A percentile compares a stretch with the other conserved stretches of the same genome.
phyloP scores from a whole-genome alignment of 2,888 invertebrate genomes.

The Tenthredo notha region DNA sequence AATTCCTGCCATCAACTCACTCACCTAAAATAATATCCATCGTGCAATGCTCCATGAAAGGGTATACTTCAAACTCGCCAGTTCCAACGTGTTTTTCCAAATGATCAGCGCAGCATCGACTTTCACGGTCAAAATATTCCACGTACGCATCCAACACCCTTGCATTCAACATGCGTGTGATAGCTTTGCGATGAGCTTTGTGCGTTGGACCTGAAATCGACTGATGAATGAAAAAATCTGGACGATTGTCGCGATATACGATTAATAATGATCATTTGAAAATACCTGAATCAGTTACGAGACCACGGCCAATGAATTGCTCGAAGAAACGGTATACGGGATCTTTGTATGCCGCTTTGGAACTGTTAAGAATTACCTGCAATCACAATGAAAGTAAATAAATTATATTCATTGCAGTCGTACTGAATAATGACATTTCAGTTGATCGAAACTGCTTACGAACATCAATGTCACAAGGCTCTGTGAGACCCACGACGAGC shows the following conservation, averaged over 20 bases:
- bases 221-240: neutral
- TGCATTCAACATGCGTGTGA: conserved; percentile 58
- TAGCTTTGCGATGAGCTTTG: conserved; percentile 61
- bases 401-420: neutral
- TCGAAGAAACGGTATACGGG: conserved; percentile 62
- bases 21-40: conserved; percentile 64
- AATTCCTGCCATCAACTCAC: neutral
- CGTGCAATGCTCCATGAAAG: conserved; percentile 60
- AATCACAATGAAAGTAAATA: neutral
- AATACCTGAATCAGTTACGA: conserved; percentile 62
- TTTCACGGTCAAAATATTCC: conserved; percentile 57
- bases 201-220: conserved; percentile 53
- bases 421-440: neutral
- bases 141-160: conserved; percentile 54
- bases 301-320: conserved; percentile 63
- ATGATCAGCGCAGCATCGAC: conserved; percentile 46
- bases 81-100: conserved; percentile 59
- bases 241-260: neutral
- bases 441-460: neutral
- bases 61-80: conserved; percentile 62
- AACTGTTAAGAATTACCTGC: conserved; percentile 61
- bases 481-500: conserved; percentile 61
- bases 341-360: conserved; percentile 63
- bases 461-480: conserved; percentile 60
- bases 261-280: neutral